phyloP scores from a whole-genome alignment of 1,140 invertebrate species.

The Callitettix versicolor region DNA sequence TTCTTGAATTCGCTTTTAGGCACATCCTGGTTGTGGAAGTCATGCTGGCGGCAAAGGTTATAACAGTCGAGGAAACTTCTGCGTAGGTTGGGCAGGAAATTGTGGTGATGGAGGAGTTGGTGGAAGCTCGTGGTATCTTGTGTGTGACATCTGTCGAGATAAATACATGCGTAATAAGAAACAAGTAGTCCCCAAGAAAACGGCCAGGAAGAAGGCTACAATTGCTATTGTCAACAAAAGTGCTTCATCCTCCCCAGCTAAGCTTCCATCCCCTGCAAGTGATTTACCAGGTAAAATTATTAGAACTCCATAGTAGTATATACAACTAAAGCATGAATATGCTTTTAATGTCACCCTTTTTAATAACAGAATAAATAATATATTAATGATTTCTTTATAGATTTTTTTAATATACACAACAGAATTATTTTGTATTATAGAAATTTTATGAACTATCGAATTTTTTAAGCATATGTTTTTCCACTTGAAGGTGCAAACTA shows the following conservation, averaged over 20 bases:
- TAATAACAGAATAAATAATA: too few species aligned
- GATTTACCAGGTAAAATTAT: conserved; percentile 27
- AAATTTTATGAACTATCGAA: too few species aligned
- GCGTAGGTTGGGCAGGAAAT: conserved; percentile 64
- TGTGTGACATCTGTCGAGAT: conserved; percentile 80
- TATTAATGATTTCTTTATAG: too few species aligned
- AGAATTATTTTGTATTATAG: too few species aligned
- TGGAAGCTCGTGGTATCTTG: conserved; percentile 80
- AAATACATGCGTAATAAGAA: conserved; percentile 57
- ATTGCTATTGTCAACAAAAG: too few species aligned
- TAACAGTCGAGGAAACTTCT: conserved; percentile 74
- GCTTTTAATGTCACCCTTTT: too few species aligned
- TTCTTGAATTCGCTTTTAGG: background rate
- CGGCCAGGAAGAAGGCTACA: conserved; percentile 26
- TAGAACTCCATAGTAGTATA: too few species aligned
- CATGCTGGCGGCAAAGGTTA: conserved; percentile 81
- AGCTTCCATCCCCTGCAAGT: conserved; percentile 31
- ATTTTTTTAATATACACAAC: too few species aligned
- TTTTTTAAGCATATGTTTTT: too few species aligned
- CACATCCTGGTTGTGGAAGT: conserved; percentile 68
- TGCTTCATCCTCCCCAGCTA: conserved; percentile 21
- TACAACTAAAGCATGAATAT: too few species aligned
- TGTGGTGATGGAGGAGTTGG: conserved; percentile 79
- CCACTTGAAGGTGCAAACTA: too few species aligned
- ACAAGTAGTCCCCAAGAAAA: conserved; percentile 30